Evolutionary conservation across 1,140 invertebrate genomes (phyloP).

Genomic region (Carcinoscorpius rotundicauda): DNA sequence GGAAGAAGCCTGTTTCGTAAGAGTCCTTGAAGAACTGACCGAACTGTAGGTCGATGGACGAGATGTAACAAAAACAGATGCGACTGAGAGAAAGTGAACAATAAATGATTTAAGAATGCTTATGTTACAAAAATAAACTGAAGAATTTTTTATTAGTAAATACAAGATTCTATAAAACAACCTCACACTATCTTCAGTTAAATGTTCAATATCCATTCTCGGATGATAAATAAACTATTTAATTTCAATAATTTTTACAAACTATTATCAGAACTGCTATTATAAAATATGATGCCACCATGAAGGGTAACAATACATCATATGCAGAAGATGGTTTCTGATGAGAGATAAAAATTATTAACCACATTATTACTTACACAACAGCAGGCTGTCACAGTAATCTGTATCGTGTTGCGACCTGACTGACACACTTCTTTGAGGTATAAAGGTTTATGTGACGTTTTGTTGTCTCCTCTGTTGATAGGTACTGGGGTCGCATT

Average conservation of each 20-base stretch:
- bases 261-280: too few relatives aligned
- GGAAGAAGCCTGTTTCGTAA: constrained; percentile 75
- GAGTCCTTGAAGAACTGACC: constrained; percentile 81
- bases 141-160: constrained; percentile 8
- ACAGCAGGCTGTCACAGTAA: constrained; percentile 90
- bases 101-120: too few relatives aligned
- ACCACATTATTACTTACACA: constrained; percentile 61
- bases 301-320: too few relatives aligned
- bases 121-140: constrained; percentile 14
- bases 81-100: constrained; percentile 51
- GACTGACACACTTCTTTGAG: constrained; percentile 90
- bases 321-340: too few relatives aligned
- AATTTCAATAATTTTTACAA: too few relatives aligned
- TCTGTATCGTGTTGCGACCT: constrained; percentile 89
- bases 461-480: constrained; percentile 84
- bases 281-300: too few relatives aligned
- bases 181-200: too few relatives aligned
- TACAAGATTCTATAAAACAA: neutral
- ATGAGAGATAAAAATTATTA: too few relatives aligned
- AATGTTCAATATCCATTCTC: too few relatives aligned
- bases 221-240: too few relatives aligned
- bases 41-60: constrained; percentile 83
- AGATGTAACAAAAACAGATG: constrained; percentile 91
- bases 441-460: constrained; percentile 87
- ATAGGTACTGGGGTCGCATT: constrained; percentile 75